These are phyloP conservation scores for Rhabditoides inermis DNA, from an alignment of 2,888 invertebrate genomes.

Conservation along the genomic window DNA sequence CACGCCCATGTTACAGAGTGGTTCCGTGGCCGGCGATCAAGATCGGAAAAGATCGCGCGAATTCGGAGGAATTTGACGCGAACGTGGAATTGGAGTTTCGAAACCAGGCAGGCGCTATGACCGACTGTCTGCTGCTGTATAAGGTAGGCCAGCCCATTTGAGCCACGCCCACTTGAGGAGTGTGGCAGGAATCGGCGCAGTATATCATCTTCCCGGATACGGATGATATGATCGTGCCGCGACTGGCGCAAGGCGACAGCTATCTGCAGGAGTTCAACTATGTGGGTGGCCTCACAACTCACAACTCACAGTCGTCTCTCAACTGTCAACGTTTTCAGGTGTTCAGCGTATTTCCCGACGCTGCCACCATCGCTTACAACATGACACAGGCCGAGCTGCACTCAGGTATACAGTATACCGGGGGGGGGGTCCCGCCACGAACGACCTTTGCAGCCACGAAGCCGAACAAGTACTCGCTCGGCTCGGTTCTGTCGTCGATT, in stretches of 20 bases:
- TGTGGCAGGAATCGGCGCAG: slow-evolving; percentile 29
- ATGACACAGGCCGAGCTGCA: slow-evolving; percentile 20
- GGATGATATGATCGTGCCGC: slow-evolving; percentile 37
- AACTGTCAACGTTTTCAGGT: slow-evolving; percentile 12
- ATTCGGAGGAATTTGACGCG: slow-evolving; percentile 28
- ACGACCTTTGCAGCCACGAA: slow-evolving; percentile 9
- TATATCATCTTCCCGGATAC: slow-evolving; percentile 37
- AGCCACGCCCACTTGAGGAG: neutral
- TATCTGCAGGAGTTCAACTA: slow-evolving; percentile 43
- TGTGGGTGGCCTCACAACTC: too few relatives aligned
- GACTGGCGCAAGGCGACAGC: slow-evolving; percentile 23
- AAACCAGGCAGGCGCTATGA: slow-evolving; percentile 46
- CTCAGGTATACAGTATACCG: too few relatives aligned
- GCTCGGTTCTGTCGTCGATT: slow-evolving; percentile 7
- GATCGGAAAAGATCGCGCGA: slow-evolving; percentile 22
- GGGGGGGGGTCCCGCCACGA: neutral
- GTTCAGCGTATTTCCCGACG: slow-evolving; percentile 20
- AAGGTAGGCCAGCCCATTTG: slow-evolving; percentile 17
- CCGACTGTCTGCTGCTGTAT: slow-evolving; percentile 42
- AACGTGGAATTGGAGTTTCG: slow-evolving; percentile 43
- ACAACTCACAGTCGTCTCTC: too few relatives aligned
- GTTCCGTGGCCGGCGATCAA: slow-evolving; percentile 33
- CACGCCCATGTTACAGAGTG: slow-evolving; percentile 17
- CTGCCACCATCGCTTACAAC: slow-evolving; percentile 28
- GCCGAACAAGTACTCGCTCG: slow-evolving; percentile 9